phyloP scores from a whole-genome alignment of 2,888 invertebrate species.

The Zonitis immaculata region DNA sequence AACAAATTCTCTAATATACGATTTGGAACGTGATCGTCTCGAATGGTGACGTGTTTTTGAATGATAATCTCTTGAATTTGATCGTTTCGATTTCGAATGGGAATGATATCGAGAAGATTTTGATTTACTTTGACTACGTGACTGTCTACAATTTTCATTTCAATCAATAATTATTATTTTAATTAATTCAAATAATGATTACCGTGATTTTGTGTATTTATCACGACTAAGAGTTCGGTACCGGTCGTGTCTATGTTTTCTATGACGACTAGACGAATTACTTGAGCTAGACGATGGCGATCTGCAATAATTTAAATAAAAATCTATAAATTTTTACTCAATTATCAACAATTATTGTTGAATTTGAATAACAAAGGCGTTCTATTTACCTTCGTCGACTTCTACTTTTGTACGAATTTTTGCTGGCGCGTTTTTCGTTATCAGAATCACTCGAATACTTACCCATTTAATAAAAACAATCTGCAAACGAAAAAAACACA shows the following conservation, averaged over 20 bases:
- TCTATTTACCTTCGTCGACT: constrained; percentile 43
- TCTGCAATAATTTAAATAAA: constrained; percentile 25
- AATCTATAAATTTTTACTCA: not conserved
- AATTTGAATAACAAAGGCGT: not conserved
- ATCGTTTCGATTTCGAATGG: constrained; percentile 25
- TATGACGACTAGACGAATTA: constrained; percentile 31
- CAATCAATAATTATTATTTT: not conserved
- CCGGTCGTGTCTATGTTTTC: constrained; percentile 29
- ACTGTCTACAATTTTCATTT: constrained; percentile 27
- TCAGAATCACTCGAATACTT: constrained; percentile 49
- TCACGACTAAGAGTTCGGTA: constrained; percentile 37
- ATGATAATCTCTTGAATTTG: constrained; percentile 25
- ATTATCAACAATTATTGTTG: not conserved
- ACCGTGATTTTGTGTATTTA: constrained; percentile 39
- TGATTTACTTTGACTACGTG: constrained; percentile 33
- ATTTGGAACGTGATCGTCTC: constrained; percentile 41
- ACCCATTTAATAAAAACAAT: constrained; percentile 38
- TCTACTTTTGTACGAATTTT: constrained; percentile 42
- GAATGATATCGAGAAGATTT: constrained; percentile 16
- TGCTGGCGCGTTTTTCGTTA: constrained; percentile 42
- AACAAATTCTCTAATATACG: constrained; percentile 43
- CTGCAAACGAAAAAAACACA: not conserved
- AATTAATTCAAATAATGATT: constrained; percentile 10
- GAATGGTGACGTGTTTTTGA: constrained; percentile 28
- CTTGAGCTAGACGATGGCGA: constrained; percentile 43